A percentile compares a stretch with the other conserved stretches of the same genome.
phyloP scores from a whole-genome alignment of 2,888 invertebrate genomes.

The Fissipunctia ypsillon region DNA sequence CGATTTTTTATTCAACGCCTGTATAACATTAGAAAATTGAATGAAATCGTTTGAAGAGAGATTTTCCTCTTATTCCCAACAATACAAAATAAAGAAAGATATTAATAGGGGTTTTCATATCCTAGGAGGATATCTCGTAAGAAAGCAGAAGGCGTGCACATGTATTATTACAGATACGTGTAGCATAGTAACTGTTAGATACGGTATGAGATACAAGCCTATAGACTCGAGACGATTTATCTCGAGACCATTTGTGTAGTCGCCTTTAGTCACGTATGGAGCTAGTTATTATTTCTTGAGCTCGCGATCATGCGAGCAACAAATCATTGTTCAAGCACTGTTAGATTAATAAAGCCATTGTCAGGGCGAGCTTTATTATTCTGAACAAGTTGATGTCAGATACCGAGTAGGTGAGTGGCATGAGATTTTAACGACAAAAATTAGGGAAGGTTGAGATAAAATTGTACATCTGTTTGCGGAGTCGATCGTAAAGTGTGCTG shows the following conservation, averaged over 20 bases:
- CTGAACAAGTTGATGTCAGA: constrained; percentile 58
- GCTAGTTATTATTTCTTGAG: constrained; percentile 60
- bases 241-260: constrained; percentile 52
- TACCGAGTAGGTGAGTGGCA: constrained; percentile 49
- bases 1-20: constrained; percentile 70
- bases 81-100: constrained; percentile 66
- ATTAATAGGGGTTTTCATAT: constrained; percentile 65
- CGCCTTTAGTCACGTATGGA: constrained; percentile 42
- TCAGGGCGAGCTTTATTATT: constrained; percentile 46
- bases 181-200: constrained; percentile 36
- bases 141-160: constrained; percentile 54
- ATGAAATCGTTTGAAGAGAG: constrained; percentile 63
- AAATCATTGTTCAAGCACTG: constrained; percentile 62
- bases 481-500: constrained; percentile 72
- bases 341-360: constrained; percentile 63
- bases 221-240: constrained; percentile 46
- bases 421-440: constrained; percentile 71
- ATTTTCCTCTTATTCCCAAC: constrained; percentile 60
- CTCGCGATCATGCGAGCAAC: too few species aligned
- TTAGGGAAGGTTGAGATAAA: constrained; percentile 69
- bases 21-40: constrained; percentile 67
- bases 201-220: constrained; percentile 43
- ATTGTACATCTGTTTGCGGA: constrained; percentile 72
- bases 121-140: constrained; percentile 50
- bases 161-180: constrained; percentile 53